Conservation (phyloP, 2,888 invertebrate genomes). For the Agrotis puta region DNA sequence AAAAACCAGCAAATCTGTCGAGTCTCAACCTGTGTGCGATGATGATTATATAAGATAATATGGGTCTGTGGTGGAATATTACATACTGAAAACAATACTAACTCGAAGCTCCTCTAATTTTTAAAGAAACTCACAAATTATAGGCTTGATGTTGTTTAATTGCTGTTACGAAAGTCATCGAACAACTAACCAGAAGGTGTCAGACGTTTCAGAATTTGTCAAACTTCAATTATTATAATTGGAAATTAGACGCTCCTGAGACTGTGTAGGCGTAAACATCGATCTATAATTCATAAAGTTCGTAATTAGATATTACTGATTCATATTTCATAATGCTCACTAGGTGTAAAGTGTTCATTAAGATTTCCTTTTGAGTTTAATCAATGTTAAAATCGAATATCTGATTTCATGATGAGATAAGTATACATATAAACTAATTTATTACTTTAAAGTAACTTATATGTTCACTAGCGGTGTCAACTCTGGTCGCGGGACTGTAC, state of each 20-base stretch:
- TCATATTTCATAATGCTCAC: conserved; percentile 27
- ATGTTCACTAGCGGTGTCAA: no score
- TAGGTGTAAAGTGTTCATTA: conserved; percentile 1
- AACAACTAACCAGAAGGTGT: neutral
- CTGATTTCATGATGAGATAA: neutral
- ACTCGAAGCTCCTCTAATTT: neutral
- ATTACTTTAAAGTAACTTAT: neutral
- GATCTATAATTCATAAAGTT: conserved; percentile 35
- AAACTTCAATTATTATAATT: conserved; percentile 33
- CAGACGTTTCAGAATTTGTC: conserved; percentile 9
- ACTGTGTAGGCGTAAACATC: neutral
- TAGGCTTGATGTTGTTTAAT: neutral
- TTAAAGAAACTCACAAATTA: neutral
- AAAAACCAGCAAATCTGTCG: no score
- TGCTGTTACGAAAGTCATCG: conserved; percentile 16
- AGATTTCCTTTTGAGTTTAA: neutral
- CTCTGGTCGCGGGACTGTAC: no score
- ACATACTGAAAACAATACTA: neutral
- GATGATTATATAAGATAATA: no score
- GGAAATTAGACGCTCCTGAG: conserved; percentile 25
- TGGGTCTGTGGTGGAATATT: neutral
- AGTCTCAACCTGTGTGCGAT: no score
- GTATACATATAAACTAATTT: no score
- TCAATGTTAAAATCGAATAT: neutral
- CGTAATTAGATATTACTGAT: conserved; percentile 33